phyloP scores from a whole-genome alignment of 2,888 invertebrate species.

The Automeris io region DNA sequence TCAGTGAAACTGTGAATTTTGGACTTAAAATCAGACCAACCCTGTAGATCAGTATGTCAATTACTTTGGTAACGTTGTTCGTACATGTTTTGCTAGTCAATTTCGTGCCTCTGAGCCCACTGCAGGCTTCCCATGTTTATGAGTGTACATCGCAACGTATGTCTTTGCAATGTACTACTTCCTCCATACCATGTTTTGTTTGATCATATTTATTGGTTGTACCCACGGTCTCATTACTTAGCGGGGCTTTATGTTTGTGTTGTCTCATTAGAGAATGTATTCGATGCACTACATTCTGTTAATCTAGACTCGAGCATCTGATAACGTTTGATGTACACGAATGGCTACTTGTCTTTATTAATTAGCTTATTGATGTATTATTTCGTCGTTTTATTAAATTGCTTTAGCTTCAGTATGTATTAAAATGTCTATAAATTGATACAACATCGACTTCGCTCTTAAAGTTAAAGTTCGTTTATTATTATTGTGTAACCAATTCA shows the following conservation, averaged over 20 bases:
- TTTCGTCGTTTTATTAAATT: neutral
- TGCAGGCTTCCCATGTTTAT: slow-evolving; percentile 50
- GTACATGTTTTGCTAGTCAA: slow-evolving; percentile 55
- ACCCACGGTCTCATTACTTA: slow-evolving; percentile 51
- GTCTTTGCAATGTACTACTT: slow-evolving; percentile 66
- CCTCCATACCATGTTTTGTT: slow-evolving; percentile 60
- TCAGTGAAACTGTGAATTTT: too few relatives aligned
- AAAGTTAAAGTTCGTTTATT: too few relatives aligned
- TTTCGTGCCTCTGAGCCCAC: slow-evolving; percentile 49
- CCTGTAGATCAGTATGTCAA: too few relatives aligned
- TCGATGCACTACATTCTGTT: slow-evolving; percentile 39
- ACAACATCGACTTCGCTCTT: too few relatives aligned
- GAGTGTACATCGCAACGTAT: slow-evolving; percentile 43
- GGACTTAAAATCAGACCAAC: too few relatives aligned
- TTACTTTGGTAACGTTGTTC: slow-evolving; percentile 60
- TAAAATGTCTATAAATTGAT: neutral
- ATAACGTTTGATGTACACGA: slow-evolving; percentile 26
- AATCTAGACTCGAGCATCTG: slow-evolving; percentile 30
- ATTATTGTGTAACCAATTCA: too few relatives aligned
- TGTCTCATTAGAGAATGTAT: slow-evolving; percentile 61
- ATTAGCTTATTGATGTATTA: slow-evolving; percentile 22
- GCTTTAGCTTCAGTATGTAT: neutral
- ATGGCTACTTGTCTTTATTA: slow-evolving; percentile 19
- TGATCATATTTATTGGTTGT: slow-evolving; percentile 63
- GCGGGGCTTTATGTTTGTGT: slow-evolving; percentile 40